Conservation (phyloP, 2,797 vertebrate genomes). For the Parauchenoglanis punctatus region DNA sequence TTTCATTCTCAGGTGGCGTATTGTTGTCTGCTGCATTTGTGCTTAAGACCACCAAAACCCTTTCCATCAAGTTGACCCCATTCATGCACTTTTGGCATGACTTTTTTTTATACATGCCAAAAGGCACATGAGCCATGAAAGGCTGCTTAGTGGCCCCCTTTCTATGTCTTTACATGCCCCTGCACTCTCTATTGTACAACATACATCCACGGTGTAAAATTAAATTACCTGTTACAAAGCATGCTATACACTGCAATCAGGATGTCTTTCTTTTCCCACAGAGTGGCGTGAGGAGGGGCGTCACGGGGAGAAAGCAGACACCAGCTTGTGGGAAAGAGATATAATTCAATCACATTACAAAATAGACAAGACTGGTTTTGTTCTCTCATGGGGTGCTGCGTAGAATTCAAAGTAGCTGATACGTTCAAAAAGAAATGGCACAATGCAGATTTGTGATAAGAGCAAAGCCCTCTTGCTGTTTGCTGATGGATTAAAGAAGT, state of each 20-base stretch:
- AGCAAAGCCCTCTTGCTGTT: conserved; percentile 20
- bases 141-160: conserved; percentile 65
- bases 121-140: conserved; percentile 72
- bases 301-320: conserved; percentile 59
- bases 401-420: conserved; percentile 62
- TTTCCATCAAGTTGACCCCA: conserved; percentile 25
- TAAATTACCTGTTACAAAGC: conserved; percentile 80
- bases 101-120: conserved; percentile 71
- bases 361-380: conserved; percentile 57
- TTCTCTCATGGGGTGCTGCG: conserved; percentile 54
- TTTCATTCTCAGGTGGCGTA: conserved; percentile 50
- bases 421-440: conserved; percentile 47
- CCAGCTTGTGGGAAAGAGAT: conserved; percentile 69
- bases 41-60: conserved; percentile 30
- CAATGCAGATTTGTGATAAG: conserved; percentile 50
- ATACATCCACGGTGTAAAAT: conserved; percentile 80
- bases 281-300: conserved; percentile 58
- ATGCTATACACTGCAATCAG: conserved; percentile 63
- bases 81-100: conserved; percentile 50
- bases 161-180: conserved; percentile 55
- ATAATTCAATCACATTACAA: conserved; percentile 67
- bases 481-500: conserved; percentile 15
- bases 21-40: conserved; percentile 31
- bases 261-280: conserved; percentile 74
- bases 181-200: conserved; percentile 58